phyloP scores from a whole-genome alignment of 2,113 vertebrate genomes.

The Amblyopsis rosae region DNA sequence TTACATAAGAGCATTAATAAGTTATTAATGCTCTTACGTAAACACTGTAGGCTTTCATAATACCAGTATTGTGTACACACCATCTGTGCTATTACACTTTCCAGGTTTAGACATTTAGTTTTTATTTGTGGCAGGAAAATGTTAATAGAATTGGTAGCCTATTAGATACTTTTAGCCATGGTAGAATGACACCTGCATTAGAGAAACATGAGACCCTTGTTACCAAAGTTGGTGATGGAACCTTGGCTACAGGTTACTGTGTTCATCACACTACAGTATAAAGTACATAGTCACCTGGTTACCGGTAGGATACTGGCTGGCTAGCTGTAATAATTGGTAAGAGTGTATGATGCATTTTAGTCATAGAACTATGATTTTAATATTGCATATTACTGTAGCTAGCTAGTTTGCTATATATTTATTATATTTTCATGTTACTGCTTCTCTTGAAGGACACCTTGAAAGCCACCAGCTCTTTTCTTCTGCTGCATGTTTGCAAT shows the following conservation, averaged over 20 bases:
- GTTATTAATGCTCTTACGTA: too few relatives aligned
- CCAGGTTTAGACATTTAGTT: neutral
- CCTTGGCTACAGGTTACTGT: conserved; percentile 25
- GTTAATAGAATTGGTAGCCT: neutral
- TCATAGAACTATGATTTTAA: too few relatives aligned
- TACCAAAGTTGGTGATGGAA: conserved; percentile 5
- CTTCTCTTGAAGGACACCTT: conserved; percentile 39
- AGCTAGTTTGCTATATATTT: too few relatives aligned
- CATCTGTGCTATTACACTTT: neutral
- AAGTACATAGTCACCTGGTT: neutral
- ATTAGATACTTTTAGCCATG: neutral
- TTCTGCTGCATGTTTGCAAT: conserved; percentile 25
- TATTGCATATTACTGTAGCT: too few relatives aligned
- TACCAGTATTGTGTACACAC: neutral
- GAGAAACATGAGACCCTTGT: conserved; percentile 29
- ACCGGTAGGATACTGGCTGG: neutral
- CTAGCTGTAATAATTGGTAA: conserved; percentile 17
- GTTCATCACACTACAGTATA: conserved; percentile 10
- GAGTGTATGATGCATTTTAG: neutral
- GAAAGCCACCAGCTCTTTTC: conserved; percentile 58
- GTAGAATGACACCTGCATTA: conserved; percentile 2
- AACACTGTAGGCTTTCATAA: too few relatives aligned
- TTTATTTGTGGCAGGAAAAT: neutral
- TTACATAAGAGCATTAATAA: too few relatives aligned
- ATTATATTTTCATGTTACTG: neutral